Evolutionary conservation across 2,888 invertebrate genomes (phyloP), one percentile per base, ranked within the genome.

Genomic region (Suillia variegata): DNA sequence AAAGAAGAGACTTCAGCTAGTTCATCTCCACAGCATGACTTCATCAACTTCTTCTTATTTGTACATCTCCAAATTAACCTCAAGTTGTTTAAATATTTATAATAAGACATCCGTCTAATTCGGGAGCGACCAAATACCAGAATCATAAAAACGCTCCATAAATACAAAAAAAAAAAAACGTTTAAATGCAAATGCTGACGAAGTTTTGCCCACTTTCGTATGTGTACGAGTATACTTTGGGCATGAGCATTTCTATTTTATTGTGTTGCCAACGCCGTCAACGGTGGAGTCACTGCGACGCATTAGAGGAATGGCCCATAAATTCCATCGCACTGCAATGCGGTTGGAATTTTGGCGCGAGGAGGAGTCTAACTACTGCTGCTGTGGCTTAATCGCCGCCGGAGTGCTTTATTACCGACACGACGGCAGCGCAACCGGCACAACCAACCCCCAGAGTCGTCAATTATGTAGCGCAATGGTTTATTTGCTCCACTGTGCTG

Each of bases 381-480:
- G n/a, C n/a, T n/a, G n/a, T 18, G 61, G 61, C 62, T 57, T 66
- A 66, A 67, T 69, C 66, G 67, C 58, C 48, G 61, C 61, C 64
- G 61, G 65, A 69, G 66, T 69, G 69, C 66, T 69, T 69, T 67
- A 67, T 69, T 67, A 26, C 58, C 56, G 54, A 48, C 48, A 22
- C 50, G 31, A 26, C 50, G n/a, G n/a, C n/a, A n/a, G n/a, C n/a
- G n/a, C n/a, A n/a, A n/a, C n/a, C n/a, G n/a, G 34, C 38, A 38
- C 38, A 62, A n/a, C n/a, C n/a, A n/a, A n/a, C 59, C 67, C 65
- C 72, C 68, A 69, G 67, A 72, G 71, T 73, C 67, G 63, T 77
- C 75, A 78, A 77, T 77, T 77, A 77, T 77, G 77, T 77, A 77
- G 59, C 73, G 67, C 65, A 73, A 77, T 77, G 76, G 70, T 76